Evolutionary conservation across 35 echinoderm and acorn worm species (phyloP), one percentile per base, ranked within the genome.

Genomic region (Apostichopus parvimensis): DNA sequence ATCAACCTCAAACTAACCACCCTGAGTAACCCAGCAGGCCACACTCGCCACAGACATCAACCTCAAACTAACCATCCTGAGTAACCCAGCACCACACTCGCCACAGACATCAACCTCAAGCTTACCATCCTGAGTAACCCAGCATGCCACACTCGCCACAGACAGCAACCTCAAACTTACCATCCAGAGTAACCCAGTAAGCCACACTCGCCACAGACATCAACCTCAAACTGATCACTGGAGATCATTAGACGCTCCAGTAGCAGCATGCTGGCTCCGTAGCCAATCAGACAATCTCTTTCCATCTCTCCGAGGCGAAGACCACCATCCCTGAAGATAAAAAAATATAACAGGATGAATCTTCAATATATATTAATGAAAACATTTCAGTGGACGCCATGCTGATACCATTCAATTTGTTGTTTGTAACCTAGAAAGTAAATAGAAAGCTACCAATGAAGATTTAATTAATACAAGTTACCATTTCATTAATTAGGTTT

Each of bases 201-300:
- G 28, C 28, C 28, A 34, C 28, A 34, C 28, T 34, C 28, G 28
- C 28, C 28, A 34, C 28, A 34, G 21, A 98, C 97, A 91, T 98
- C 97, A 52, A 98, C 97, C 52, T 98, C 92, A 86, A 98, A 98
- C 87, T 98, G 95, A 94, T 98, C 97, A 79, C 94, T 96, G 8
- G 97, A 98, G 18, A 98, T 98, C 94, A 98, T 34, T 34, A 34
- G 28, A 34, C 28, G 28, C 28, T 34, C 28, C 28, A 34, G 28
- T 34, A 34, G 28, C 28, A 34, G 28, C 28, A 34, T 34, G 28
- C 28, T 34, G 28, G 28, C 28, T 2, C 28, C 28, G 28, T 98
- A 98, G 28, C 97, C 97, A 93, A 98, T 98, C 87, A 98, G 83
- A 91, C 97, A 98, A 84, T 98, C 97, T 54, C 97, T 75, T 60